These are phyloP conservation scores for Drosophila repletoides DNA, from an alignment of 1,140 invertebrate species.

Conservation along the genomic window DNA sequence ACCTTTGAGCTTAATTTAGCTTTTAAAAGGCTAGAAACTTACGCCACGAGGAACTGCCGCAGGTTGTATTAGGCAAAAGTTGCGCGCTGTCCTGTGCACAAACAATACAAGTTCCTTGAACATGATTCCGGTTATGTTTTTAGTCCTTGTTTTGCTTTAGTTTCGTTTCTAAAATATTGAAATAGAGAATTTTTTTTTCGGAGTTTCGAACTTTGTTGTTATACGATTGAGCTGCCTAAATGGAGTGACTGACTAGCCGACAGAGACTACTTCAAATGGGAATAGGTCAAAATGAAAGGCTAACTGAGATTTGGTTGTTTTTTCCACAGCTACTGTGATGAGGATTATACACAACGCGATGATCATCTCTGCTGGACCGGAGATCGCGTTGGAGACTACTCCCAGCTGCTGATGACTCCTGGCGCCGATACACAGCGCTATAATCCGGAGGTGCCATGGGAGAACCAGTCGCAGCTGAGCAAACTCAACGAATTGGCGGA, in stretches of 20 bases:
- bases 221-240: slow-evolving; percentile 20
- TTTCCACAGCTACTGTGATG: slow-evolving; percentile 67
- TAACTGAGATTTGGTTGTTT: slow-evolving; percentile 18
- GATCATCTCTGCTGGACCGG: slow-evolving; percentile 81
- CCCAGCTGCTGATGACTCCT: slow-evolving; percentile 63
- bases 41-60: slow-evolving; percentile 25
- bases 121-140: slow-evolving; percentile 43
- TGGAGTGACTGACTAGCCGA: background rate
- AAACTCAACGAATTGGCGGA: slow-evolving; percentile 74
- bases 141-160: background rate
- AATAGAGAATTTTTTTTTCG: slow-evolving; percentile 16
- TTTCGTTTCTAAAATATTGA: background rate
- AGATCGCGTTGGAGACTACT: slow-evolving; percentile 78
- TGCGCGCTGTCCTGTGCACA: slow-evolving; percentile 41
- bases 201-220: background rate
- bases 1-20: too few species aligned
- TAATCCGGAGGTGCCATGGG: slow-evolving; percentile 79
- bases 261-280: background rate
- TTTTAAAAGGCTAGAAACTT: background rate
- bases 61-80: slow-evolving; percentile 43
- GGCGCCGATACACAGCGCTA: slow-evolving; percentile 73
- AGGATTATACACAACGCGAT: slow-evolving; percentile 63
- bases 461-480: slow-evolving; percentile 47
- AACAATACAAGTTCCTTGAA: slow-evolving; percentile 58
- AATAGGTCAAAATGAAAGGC: background rate